These are phyloP conservation scores for Cylindroiulus punctatus DNA, from an alignment of 2,888 invertebrate genomes.

Conservation along the genomic window DNA sequence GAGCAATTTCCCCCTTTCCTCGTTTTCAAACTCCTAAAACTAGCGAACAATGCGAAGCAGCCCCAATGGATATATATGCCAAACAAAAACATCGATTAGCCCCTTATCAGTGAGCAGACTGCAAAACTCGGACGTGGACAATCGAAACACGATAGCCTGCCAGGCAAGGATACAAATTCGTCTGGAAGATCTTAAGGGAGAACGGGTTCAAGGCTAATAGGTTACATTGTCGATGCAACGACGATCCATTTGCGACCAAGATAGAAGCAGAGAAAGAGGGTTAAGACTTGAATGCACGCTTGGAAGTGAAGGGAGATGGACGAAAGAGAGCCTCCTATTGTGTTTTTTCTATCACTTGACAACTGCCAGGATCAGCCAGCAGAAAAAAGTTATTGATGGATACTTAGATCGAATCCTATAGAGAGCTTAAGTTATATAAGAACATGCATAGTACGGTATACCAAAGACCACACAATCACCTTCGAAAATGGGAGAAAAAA, in stretches of 20 bases:
- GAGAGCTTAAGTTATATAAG: constrained; percentile 40
- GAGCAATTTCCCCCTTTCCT: neutral
- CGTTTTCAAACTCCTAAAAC: neutral
- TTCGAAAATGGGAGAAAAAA: neutral
- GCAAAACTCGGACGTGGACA: neutral
- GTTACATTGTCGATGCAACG: neutral
- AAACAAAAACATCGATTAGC: constrained; percentile 24
- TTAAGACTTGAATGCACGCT: constrained; percentile 15
- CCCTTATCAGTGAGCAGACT: neutral
- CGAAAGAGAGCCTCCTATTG: constrained; percentile 19
- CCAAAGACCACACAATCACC: constrained; percentile 33
- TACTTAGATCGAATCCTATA: constrained; percentile 45
- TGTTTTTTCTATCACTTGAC: constrained; percentile 42
- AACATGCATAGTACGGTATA: neutral
- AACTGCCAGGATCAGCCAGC: constrained; percentile 40
- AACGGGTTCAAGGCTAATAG: constrained; percentile 39
- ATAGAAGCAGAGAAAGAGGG: neutral
- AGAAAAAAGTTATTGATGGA: constrained; percentile 43
- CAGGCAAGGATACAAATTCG: neutral
- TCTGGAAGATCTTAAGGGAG: neutral
- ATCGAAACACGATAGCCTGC: neutral
- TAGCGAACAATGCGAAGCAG: neutral
- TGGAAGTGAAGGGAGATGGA: constrained; percentile 5
- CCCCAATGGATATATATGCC: neutral
- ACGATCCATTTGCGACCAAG: neutral